These are phyloP conservation scores for Prionchulus punctatus DNA, from an alignment of 2,888 invertebrate species.

Conservation along the genomic window DNA sequence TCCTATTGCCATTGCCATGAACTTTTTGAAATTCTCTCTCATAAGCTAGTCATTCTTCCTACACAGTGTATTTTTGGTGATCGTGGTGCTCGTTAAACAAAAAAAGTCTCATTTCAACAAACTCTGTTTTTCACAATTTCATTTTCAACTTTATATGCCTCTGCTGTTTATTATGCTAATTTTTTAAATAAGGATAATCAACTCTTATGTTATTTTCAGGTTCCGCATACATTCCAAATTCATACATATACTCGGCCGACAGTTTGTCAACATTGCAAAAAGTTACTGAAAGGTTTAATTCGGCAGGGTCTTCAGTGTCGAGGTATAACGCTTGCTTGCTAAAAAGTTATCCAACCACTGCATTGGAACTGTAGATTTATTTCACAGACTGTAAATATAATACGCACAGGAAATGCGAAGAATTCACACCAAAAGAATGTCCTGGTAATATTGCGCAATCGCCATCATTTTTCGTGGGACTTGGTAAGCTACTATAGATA, in stretches of 20 bases:
- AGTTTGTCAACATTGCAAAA: constrained; percentile 85
- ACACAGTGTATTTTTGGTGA: too few relatives aligned
- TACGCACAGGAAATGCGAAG: constrained; percentile 70
- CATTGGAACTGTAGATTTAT: background rate
- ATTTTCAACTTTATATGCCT: background rate
- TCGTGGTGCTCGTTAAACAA: too few relatives aligned
- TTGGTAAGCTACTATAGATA: background rate
- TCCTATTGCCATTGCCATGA: too few relatives aligned
- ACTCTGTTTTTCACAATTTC: background rate
- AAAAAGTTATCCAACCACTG: background rate
- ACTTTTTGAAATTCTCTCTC: too few relatives aligned
- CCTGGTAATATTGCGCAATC: constrained; percentile 17
- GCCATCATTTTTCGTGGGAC: constrained; percentile 10
- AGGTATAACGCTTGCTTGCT: constrained; percentile 41
- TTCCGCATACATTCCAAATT: constrained; percentile 89
- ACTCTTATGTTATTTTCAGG: constrained; percentile 41
- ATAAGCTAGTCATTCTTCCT: too few relatives aligned
- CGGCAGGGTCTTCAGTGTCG: constrained; percentile 84
- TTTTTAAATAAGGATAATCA: background rate
- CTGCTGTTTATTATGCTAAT: background rate
- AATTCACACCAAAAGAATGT: constrained; percentile 27
- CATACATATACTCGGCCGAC: constrained; percentile 93
- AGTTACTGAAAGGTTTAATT: constrained; percentile 79
- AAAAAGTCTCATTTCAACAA: background rate
- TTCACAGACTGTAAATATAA: constrained; percentile 68